Evolutionary conservation across 1,140 invertebrate species (phyloP).

Genomic region (Phenacoccus solenopsis): DNA sequence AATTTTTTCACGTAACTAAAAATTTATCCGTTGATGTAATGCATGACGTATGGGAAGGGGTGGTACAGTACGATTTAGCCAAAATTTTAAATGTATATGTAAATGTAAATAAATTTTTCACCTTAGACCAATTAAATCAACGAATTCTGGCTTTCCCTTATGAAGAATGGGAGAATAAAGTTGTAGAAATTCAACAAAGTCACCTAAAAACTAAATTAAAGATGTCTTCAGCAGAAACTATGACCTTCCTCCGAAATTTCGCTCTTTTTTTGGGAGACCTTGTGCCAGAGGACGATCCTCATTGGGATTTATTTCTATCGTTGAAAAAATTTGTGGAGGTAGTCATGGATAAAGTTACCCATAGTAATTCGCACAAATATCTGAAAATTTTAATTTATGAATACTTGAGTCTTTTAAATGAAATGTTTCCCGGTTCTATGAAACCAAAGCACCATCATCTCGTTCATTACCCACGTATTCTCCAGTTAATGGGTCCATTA

Average conservation of each 20-base stretch:
- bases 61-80: not conserved
- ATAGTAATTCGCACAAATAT: too few species aligned
- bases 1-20: not conserved
- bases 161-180: not conserved
- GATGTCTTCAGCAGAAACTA: not conserved
- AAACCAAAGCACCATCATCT: too few species aligned
- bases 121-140: not conserved
- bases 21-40: not conserved
- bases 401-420: too few species aligned
- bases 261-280: not conserved
- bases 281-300: not conserved
- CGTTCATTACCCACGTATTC: too few species aligned
- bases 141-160: not conserved
- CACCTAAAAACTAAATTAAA: not conserved
- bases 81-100: not conserved
- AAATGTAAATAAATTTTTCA: not conserved
- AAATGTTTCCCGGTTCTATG: too few species aligned
- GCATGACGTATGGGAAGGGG: slow-evolving; percentile 12
- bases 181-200: not conserved
- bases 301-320: not conserved
- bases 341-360: not conserved
- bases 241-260: not conserved
- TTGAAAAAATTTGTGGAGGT: not conserved
- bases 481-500: too few species aligned
- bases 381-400: too few species aligned